phyloP scores from a whole-genome alignment of 2,888 invertebrate species.

The Falcaria lacertinaria region DNA sequence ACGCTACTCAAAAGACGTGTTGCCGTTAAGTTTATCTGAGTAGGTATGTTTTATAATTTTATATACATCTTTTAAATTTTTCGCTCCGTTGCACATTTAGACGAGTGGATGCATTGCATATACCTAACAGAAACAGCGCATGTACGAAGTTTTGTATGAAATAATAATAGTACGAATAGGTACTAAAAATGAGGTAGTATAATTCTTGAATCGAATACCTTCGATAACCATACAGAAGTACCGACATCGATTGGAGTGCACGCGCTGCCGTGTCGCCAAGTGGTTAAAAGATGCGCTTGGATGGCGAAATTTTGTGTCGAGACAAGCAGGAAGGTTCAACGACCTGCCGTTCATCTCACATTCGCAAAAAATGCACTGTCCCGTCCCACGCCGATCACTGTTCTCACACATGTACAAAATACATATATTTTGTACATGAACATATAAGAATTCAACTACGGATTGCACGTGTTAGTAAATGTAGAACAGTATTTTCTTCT shows the following conservation, averaged over 20 bases:
- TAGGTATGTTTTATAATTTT: constrained; percentile 6
- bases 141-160: too few species aligned
- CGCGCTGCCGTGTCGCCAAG: constrained; percentile 9
- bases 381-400: constrained; percentile 73
- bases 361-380: constrained; percentile 76
- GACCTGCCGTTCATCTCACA: constrained; percentile 68
- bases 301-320: constrained; percentile 66
- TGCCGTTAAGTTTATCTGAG: constrained; percentile 24
- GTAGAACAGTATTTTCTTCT: too few species aligned
- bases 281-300: constrained; percentile 58
- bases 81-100: constrained; percentile 7
- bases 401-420: constrained; percentile 52
- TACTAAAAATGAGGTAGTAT: too few species aligned
- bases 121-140: too few species aligned
- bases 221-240: too few species aligned
- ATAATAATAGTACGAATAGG: too few species aligned
- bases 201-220: too few species aligned
- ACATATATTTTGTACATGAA: constrained; percentile 27
- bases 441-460: constrained; percentile 39
- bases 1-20: constrained; percentile 31
- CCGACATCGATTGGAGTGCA: background rate
- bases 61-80: constrained; percentile 5
- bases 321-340: constrained; percentile 63
- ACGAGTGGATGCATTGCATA: too few species aligned
- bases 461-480: constrained; percentile 55